These are phyloP conservation scores for Aspidapion aeneum DNA, from an alignment of 2,888 invertebrate genomes.

Conservation along the genomic window DNA sequence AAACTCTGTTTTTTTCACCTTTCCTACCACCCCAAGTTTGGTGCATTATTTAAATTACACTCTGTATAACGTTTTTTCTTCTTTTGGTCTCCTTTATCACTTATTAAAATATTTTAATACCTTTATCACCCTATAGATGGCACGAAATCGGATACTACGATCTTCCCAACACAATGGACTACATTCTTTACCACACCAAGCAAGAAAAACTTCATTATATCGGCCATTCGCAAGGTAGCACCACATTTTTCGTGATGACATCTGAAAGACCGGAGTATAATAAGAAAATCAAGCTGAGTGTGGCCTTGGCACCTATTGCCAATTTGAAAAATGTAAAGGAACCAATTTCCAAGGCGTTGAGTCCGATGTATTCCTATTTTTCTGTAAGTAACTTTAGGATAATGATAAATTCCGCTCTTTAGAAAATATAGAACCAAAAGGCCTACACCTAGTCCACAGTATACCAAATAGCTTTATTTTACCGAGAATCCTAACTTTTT, in stretches of 20 bases:
- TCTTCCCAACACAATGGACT: constrained; percentile 76
- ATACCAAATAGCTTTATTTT: too few species aligned
- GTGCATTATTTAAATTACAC: too few species aligned
- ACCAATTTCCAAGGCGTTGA: constrained; percentile 7
- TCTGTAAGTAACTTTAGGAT: constrained; percentile 20
- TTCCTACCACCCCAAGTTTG: too few species aligned
- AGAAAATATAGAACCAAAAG: too few species aligned
- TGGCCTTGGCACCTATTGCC: constrained; percentile 21
- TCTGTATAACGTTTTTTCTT: too few species aligned
- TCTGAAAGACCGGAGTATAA: constrained; percentile 62
- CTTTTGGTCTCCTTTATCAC: too few species aligned
- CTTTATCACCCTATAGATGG: constrained; percentile 69
- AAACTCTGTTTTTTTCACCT: too few species aligned
- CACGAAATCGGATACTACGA: constrained; percentile 78
- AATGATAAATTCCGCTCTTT: too few species aligned
- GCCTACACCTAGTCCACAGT: too few species aligned
- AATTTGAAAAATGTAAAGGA: constrained; percentile 16
- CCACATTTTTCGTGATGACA: constrained; percentile 63
- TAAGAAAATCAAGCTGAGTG: constrained; percentile 52
- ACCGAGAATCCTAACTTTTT: too few species aligned
- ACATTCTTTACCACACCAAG: constrained; percentile 56
- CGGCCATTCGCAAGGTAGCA: constrained; percentile 78
- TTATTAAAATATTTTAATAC: too few species aligned
- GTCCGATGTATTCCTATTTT: constrained; percentile 14
- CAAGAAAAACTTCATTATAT: constrained; percentile 64